Evolutionary conservation across 2,888 invertebrate species (phyloP).

Genomic region (Tholera decimalis): DNA sequence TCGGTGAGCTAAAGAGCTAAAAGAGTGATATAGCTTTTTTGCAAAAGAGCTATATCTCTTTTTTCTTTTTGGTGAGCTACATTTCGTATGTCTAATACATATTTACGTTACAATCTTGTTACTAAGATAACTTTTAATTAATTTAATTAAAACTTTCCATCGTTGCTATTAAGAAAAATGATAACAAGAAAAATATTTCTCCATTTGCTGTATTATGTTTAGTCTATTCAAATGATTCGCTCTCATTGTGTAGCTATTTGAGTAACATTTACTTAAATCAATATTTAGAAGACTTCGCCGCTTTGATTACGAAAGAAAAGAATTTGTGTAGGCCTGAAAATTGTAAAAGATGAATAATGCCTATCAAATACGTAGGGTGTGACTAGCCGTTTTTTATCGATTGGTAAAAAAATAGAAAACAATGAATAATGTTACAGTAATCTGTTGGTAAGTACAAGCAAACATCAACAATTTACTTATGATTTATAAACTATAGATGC

Average conservation of each 20-base stretch:
- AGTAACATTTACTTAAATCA: slow-evolving; percentile 39
- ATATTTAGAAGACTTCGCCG: slow-evolving; percentile 35
- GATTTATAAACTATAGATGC: too few species aligned
- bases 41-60: too few species aligned
- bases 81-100: too few species aligned
- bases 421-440: too few species aligned
- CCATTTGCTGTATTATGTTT: slow-evolving; percentile 40
- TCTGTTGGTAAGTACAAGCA: too few species aligned
- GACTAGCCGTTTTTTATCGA: too few species aligned
- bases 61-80: too few species aligned
- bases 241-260: slow-evolving; percentile 33
- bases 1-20: too few species aligned
- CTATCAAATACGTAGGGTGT: neutral
- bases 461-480: too few species aligned
- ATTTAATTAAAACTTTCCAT: slow-evolving; percentile 68
- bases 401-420: too few species aligned
- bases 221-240: slow-evolving; percentile 43
- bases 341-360: slow-evolving; percentile 3
- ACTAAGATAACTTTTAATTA: slow-evolving; percentile 67
- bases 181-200: slow-evolving; percentile 47
- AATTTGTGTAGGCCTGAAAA: slow-evolving; percentile 14
- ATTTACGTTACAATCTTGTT: slow-evolving; percentile 50
- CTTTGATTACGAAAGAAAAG: slow-evolving; percentile 15
- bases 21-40: too few species aligned
- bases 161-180: slow-evolving; percentile 48